These are phyloP conservation scores for Volucella inanis DNA, from an alignment of 2,888 invertebrate species.

Conservation along the genomic window DNA sequence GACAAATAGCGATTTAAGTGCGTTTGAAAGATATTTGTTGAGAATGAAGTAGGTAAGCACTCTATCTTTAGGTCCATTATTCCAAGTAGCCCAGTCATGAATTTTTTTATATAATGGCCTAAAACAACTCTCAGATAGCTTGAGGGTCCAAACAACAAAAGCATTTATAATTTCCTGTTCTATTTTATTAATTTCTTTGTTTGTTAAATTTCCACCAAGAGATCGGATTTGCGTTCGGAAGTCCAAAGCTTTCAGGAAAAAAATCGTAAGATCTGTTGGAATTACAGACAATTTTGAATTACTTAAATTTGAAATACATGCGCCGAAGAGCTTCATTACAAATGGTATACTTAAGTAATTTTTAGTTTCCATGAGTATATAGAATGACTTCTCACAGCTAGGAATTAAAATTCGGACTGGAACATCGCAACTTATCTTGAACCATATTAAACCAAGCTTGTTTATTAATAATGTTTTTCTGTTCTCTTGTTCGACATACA, in stretches of 20 bases:
- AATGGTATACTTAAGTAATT: slow-evolving; percentile 86
- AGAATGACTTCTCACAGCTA: slow-evolving; percentile 87
- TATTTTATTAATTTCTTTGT: neutral
- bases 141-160: slow-evolving; percentile 91
- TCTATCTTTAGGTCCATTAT: slow-evolving; percentile 82
- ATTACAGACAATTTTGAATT: slow-evolving; percentile 87
- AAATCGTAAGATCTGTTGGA: slow-evolving; percentile 87
- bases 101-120: slow-evolving; percentile 93
- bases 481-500: slow-evolving; percentile 80
- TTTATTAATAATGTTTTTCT: slow-evolving; percentile 85
- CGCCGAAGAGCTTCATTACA: slow-evolving; percentile 90
- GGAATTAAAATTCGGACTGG: slow-evolving; percentile 91
- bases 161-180: slow-evolving; percentile 91
- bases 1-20: slow-evolving; percentile 93
- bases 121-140: slow-evolving; percentile 94
- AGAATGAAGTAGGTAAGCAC: slow-evolving; percentile 89
- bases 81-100: slow-evolving; percentile 91
- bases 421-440: slow-evolving; percentile 87
- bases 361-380: slow-evolving; percentile 85
- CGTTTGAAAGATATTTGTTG: slow-evolving; percentile 90
- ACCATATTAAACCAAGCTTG: slow-evolving; percentile 86
- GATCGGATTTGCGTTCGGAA: slow-evolving; percentile 85
- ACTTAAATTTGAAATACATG: slow-evolving; percentile 87
- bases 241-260: slow-evolving; percentile 89
- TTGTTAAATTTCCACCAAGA: neutral